A percentile compares a stretch with the other conserved stretches of the same genome.
phyloP scores from a whole-genome alignment of 2,113 vertebrate genomes.

The Mastomys natalensis region DNA sequence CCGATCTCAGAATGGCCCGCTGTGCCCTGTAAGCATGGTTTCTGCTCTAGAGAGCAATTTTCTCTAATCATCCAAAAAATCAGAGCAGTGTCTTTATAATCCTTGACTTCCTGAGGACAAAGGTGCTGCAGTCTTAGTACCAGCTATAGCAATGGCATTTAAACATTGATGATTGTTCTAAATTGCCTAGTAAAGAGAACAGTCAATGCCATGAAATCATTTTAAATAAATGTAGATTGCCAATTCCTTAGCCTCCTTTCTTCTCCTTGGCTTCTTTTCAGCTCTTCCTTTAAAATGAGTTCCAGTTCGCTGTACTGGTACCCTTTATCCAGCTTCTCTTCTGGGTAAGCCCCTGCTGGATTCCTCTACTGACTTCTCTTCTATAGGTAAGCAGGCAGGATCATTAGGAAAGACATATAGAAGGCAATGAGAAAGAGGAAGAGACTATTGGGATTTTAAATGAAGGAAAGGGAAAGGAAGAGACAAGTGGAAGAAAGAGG shows the following conservation, averaged over 20 bases:
- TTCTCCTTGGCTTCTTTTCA: neutral
- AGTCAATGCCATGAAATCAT: neutral
- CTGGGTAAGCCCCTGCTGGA: neutral
- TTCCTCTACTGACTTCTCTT: neutral
- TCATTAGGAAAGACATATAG: fast-evolving
- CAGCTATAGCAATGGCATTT: neutral
- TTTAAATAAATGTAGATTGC: neutral
- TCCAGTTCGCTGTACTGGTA: neutral
- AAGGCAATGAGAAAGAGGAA: neutral
- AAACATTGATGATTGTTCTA: slow-evolving; percentile 6
- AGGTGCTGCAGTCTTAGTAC: neutral
- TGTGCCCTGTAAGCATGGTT: neutral
- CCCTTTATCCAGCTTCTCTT: neutral
- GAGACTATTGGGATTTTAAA: neutral
- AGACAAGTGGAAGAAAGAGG: neutral
- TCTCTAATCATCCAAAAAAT: neutral
- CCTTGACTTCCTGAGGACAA: neutral
- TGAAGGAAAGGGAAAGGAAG: neutral
- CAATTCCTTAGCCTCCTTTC: neutral
- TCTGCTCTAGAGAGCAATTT: slow-evolving; percentile 48
- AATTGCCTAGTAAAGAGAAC: neutral
- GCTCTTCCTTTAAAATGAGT: neutral
- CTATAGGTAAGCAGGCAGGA: neutral
- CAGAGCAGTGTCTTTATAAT: neutral
- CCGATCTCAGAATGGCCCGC: neutral